Evolutionary conservation across 2,888 invertebrate species (phyloP).

Genomic region (Bruchidius siliquastri): DNA sequence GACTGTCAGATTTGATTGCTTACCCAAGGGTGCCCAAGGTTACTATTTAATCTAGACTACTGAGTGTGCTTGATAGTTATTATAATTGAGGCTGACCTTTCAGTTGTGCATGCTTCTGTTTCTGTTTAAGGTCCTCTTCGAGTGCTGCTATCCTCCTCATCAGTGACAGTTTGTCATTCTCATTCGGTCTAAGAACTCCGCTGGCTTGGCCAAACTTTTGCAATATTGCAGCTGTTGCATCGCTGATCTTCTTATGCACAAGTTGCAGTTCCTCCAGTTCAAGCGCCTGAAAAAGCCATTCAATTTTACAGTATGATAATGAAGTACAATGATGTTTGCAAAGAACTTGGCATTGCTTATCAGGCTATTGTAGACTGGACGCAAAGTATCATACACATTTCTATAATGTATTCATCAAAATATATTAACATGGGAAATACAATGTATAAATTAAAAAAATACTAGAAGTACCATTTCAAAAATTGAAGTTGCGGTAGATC

Average conservation of each 20-base stretch:
- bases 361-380: constrained; percentile 1
- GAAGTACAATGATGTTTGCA: too few species aligned
- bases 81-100: constrained; percentile 45
- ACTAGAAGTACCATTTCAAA: too few species aligned
- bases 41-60: too few species aligned
- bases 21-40: too few species aligned
- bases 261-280: constrained; percentile 53
- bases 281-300: constrained; percentile 42
- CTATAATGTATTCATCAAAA: too few species aligned
- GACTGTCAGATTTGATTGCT: too few species aligned
- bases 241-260: constrained; percentile 53
- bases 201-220: constrained; percentile 22
- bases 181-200: constrained; percentile 31
- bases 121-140: constrained; percentile 49
- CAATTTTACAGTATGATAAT: too few species aligned
- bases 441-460: too few species aligned
- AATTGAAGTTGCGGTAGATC: too few species aligned
- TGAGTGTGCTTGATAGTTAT: too few species aligned
- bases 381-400: neutral
- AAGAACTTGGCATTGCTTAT: too few species aligned
- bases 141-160: constrained; percentile 48
- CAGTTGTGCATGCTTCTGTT: constrained; percentile 50
- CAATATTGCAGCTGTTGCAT: constrained; percentile 47
- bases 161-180: constrained; percentile 48
- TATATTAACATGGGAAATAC: too few species aligned